These are phyloP conservation scores for Bubo blakistoni DNA, from an alignment of 2,113 vertebrate species.

Conservation along the genomic window DNA sequence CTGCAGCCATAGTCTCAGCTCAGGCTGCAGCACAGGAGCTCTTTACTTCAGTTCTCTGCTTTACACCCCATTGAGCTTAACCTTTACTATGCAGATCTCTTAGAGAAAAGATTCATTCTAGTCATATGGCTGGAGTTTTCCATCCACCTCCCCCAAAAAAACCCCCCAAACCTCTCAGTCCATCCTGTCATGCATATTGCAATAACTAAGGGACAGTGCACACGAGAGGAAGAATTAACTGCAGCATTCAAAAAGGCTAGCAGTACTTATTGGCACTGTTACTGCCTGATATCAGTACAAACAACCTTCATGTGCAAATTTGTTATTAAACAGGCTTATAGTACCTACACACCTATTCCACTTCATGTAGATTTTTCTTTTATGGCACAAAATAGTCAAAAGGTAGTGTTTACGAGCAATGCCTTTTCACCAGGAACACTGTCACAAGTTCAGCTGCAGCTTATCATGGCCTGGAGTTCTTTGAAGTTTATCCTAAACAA, in stretches of 20 bases:
- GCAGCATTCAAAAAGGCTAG: not conserved
- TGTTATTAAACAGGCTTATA: not conserved
- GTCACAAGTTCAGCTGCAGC: not conserved
- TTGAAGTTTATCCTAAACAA: not conserved
- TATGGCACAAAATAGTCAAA: not conserved
- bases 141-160: not conserved
- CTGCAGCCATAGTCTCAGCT: not conserved
- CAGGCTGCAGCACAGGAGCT: not conserved
- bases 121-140: not conserved
- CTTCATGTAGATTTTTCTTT: not conserved
- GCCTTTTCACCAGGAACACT: not conserved
- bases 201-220: not conserved
- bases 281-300: fast-evolving
- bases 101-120: not conserved
- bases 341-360: not conserved
- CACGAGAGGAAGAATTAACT: not conserved
- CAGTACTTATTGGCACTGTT: not conserved
- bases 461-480: not conserved
- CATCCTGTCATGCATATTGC: not conserved
- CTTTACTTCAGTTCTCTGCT: not conserved
- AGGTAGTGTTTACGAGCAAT: not conserved
- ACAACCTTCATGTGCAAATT: not conserved
- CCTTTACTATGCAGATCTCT: not conserved
- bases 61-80: not conserved
- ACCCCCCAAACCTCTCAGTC: not conserved